phyloP scores from a whole-genome alignment of 2,888 invertebrate genomes.

The Amorpha juglandis region DNA sequence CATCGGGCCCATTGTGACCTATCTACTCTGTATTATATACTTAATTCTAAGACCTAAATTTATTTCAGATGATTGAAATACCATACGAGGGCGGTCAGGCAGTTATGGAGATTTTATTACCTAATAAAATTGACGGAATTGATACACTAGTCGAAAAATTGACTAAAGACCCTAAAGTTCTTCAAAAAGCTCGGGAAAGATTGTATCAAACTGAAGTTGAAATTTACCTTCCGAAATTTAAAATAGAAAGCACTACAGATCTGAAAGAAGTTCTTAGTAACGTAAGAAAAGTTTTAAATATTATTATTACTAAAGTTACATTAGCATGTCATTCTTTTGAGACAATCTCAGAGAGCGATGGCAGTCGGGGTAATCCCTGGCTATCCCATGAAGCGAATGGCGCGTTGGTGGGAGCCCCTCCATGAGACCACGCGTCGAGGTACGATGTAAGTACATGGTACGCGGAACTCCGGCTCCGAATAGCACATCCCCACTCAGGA shows the following conservation, averaged over 20 bases:
- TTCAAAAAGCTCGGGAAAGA: conserved; percentile 66
- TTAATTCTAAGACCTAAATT: neutral
- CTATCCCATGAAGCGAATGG: no score
- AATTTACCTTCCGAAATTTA: conserved; percentile 90
- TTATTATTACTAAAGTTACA: neutral
- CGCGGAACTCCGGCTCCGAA: no score
- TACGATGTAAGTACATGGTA: no score
- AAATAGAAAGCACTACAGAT: conserved; percentile 88
- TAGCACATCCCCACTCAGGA: no score
- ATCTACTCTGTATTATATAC: neutral
- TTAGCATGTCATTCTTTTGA: neutral
- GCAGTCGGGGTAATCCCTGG: no score
- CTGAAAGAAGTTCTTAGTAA: conserved; percentile 84
- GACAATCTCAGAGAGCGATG: no score
- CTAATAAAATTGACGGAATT: conserved; percentile 87
- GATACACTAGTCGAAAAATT: conserved; percentile 85
- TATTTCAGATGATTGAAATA: conserved; percentile 86
- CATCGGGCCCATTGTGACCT: no score
- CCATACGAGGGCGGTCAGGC: conserved; percentile 88
- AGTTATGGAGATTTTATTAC: conserved; percentile 89
- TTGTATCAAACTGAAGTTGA: conserved; percentile 81
- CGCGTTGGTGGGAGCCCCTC: no score
- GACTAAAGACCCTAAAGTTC: conserved; percentile 57
- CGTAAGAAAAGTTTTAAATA: conserved; percentile 68
- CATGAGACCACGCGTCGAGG: no score